phyloP scores from a whole-genome alignment of 37 sponge, comb jelly and placozoan genomes.

The Bolinopsis microptera region DNA sequence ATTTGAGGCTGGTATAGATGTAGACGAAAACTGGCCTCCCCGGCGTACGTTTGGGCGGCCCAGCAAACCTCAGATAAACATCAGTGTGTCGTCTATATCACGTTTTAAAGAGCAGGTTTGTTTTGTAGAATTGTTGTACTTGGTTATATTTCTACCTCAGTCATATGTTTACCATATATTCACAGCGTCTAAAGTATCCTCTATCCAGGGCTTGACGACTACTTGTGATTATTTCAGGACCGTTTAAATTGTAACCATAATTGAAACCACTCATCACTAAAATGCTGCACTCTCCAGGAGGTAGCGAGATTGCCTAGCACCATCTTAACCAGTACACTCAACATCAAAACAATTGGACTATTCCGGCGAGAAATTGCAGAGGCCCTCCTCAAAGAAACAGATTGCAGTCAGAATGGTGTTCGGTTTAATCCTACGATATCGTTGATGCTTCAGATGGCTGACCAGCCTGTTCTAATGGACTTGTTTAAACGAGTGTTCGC shows the following conservation, averaged over 20 bases:
- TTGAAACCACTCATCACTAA: no score
- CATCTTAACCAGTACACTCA: neutral
- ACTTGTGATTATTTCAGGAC: no score
- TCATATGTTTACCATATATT: no score
- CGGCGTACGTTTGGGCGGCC: slow-evolving; percentile 20
- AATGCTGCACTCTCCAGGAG: no score
- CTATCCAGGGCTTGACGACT: no score
- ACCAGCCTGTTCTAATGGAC: slow-evolving; percentile 63
- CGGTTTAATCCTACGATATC: slow-evolving; percentile 36
- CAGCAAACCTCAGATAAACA: slow-evolving; percentile 34
- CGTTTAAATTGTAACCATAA: no score
- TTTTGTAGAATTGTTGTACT: neutral
- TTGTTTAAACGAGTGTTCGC: slow-evolving; percentile 26
- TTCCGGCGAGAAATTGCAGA: slow-evolving; percentile 14
- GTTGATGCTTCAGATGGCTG: slow-evolving; percentile 53
- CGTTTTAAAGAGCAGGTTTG: slow-evolving; percentile 18
- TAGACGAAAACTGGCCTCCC: slow-evolving; percentile 9
- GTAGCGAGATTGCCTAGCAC: slow-evolving; percentile 27
- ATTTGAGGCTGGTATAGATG: slow-evolving; percentile 24
- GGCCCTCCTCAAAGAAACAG: slow-evolving; percentile 15
- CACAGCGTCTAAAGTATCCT: no score
- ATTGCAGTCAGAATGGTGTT: neutral
- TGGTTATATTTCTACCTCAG: no score
- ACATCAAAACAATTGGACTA: slow-evolving; percentile 39
- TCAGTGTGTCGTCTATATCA: slow-evolving; percentile 37